Evolutionary conservation across 2,113 vertebrate genomes (phyloP).

Genomic region (Apistogramma diplotaenia): DNA sequence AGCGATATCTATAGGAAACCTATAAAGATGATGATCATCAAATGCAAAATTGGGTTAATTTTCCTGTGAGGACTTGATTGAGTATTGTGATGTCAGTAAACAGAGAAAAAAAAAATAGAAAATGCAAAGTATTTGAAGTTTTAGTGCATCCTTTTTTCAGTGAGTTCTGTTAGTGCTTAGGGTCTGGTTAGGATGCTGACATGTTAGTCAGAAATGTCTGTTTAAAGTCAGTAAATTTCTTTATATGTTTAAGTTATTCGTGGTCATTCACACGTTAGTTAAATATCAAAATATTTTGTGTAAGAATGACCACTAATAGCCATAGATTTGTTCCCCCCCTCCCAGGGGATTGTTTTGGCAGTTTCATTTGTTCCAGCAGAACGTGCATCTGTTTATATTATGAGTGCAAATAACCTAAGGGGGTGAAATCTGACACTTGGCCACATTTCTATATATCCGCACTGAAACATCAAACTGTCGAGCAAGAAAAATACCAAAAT

Average conservation of each 20-base stretch:
- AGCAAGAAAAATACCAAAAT: slow-evolving; percentile 33
- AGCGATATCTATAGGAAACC: not conserved
- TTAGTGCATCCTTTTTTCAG: slow-evolving; percentile 62
- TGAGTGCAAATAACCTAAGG: not conserved
- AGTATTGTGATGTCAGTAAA: slow-evolving; percentile 49
- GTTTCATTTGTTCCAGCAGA: slow-evolving; percentile 18
- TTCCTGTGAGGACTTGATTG: slow-evolving; percentile 50
- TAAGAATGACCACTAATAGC: slow-evolving; percentile 35
- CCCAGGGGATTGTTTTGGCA: not conserved
- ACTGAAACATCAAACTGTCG: not conserved
- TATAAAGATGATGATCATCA: slow-evolving; percentile 15
- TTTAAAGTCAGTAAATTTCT: slow-evolving; percentile 35
- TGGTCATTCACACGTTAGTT: not conserved
- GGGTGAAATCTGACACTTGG: not conserved
- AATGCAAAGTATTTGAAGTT: slow-evolving; percentile 50
- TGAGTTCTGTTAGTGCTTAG: slow-evolving; percentile 26
- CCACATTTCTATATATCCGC: not conserved
- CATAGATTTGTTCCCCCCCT: no score
- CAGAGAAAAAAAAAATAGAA: slow-evolving; percentile 39
- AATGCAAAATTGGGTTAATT: slow-evolving; percentile 42
- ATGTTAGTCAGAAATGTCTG: slow-evolving; percentile 12
- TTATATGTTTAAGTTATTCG: slow-evolving; percentile 49
- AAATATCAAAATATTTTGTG: slow-evolving; percentile 16
- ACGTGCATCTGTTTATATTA: not conserved
- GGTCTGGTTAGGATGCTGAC: slow-evolving; percentile 10